Percentiles rank a stretch among this genome's conserved stretches.
Conservation (phyloP, 2,113 vertebrate genomes). For the Pollachius pollachius region DNA sequence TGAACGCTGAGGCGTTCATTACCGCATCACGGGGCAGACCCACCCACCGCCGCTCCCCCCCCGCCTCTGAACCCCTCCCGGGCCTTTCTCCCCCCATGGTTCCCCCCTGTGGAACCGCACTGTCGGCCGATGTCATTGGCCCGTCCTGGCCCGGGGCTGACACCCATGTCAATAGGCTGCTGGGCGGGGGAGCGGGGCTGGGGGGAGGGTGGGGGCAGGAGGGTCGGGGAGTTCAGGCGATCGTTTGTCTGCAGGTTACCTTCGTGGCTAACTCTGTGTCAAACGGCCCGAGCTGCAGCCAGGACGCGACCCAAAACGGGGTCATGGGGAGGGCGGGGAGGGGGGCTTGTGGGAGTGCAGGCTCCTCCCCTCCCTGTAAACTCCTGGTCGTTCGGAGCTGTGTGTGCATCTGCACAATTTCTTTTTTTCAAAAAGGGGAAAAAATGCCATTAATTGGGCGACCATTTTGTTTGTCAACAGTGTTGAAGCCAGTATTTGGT, state of each 20-base stretch:
- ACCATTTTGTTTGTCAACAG: background rate
- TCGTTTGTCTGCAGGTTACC: slow-evolving; percentile 36
- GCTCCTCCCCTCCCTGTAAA: too few species aligned
- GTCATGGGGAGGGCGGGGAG: too few species aligned
- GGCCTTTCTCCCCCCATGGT: too few species aligned
- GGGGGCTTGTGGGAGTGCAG: background rate
- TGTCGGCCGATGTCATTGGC: slow-evolving; percentile 38
- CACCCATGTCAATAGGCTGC: too few species aligned
- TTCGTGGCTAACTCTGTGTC: slow-evolving; percentile 43
- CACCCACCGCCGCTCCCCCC: slow-evolving; percentile 6
- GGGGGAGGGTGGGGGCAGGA: background rate
- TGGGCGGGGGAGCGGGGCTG: too few species aligned
- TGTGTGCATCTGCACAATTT: background rate
- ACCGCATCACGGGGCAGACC: slow-evolving; percentile 34
- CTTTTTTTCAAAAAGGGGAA: too few species aligned
- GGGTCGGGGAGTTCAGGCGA: slow-evolving; percentile 12
- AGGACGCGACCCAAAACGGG: too few species aligned
- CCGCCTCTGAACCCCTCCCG: slow-evolving; percentile 15
- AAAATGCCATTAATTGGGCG: background rate
- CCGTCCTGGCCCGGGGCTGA: slow-evolving; percentile 40
- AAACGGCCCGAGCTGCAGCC: too few species aligned
- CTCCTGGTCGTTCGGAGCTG: too few species aligned
- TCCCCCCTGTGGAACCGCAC: too few species aligned
- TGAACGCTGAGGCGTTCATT: slow-evolving; percentile 30
- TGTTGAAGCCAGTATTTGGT: slow-evolving; percentile 36